Percentiles rank a stretch among this genome's conserved stretches.
Conservation (phyloP, 2,888 invertebrate species). For the Amblyjoppa proteus region DNA sequence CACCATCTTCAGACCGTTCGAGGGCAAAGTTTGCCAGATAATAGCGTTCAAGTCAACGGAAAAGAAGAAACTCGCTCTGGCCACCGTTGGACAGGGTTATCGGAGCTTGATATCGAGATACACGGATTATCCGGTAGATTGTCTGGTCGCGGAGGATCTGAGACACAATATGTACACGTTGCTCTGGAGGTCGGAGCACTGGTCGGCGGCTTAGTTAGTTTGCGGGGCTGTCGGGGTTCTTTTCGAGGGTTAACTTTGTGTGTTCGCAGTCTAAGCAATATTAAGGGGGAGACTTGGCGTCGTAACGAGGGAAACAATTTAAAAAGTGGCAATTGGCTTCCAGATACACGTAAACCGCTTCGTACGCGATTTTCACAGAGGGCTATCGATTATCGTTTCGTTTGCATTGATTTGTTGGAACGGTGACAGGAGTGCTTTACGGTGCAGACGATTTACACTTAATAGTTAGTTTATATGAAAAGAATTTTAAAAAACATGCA, state of each 20-base stretch:
- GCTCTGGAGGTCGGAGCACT: slow-evolving; percentile 91
- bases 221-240: background rate
- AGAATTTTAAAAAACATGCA: slow-evolving; percentile 12
- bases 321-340: slow-evolving; percentile 39
- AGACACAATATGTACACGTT: slow-evolving; percentile 88
- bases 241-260: background rate
- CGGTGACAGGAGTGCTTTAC: slow-evolving; percentile 69
- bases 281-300: background rate
- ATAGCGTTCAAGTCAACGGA: slow-evolving; percentile 82
- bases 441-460: slow-evolving; percentile 65
- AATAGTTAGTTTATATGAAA: slow-evolving; percentile 18
- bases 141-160: slow-evolving; percentile 82
- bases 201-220: slow-evolving; percentile 85
- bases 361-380: slow-evolving; percentile 34
- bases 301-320: background rate
- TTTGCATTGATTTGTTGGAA: slow-evolving; percentile 45
- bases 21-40: slow-evolving; percentile 90
- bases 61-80: slow-evolving; percentile 87
- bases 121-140: slow-evolving; percentile 86
- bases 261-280: slow-evolving; percentile 51
- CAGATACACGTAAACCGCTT: slow-evolving; percentile 43
- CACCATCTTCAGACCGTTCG: slow-evolving; percentile 96
- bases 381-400: slow-evolving; percentile 36
- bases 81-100: slow-evolving; percentile 94
- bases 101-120: slow-evolving; percentile 90